Base-by-base conservation (phyloP, 2,888 invertebrate species). In the Lysandra bellargus region DNA sequence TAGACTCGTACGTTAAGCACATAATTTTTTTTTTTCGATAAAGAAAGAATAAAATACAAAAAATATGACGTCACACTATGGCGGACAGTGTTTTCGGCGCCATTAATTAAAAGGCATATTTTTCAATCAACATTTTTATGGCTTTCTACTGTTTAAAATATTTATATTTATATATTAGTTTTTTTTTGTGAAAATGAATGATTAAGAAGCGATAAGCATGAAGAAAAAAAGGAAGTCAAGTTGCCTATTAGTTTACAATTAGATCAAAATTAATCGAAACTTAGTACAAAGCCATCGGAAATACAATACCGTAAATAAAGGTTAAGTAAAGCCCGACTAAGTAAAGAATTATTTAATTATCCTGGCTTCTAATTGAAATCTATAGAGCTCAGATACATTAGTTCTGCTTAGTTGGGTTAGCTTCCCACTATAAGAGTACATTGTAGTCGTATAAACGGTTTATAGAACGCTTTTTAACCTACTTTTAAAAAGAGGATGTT, bases 301-400 rank as follows among this genome's bases (percentile, higher is more conserved):
- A 37, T 14, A 40, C 40, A 73, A 40, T 44, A 44, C 44, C 74
- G 74, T 74, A 74, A 74, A 74, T 74, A 74, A 74, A 40, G 23
- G 44, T 74, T 74, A 74, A 23, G n/a, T 23, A 74, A 40, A 74
- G 74, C 44, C 74, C 9, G 5, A 5, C 69, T 69, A 69, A 69
- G 69, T 69, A 69, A 74, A 74, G 40, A 74, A 74, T 44, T 44
- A 74, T 74, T 74, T 44, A 74, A 74, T 74, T 74, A 74, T 74
- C 74, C 17, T 14, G 74, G 9, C 74, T 69, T 37, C 69, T 69
- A 69, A 69, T 69, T 69, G 69, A 69, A 69, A 69, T 37, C 9
- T 64, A 69, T 69, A 37, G 69, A 37, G 69, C 69, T 33, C 69
- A 69, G 69, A 69, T 69, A 69, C 69, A 69, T 69, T 69, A 14